Conservation (phyloP, 2,113 vertebrate species). For the Fulmarus glacialis region DNA sequence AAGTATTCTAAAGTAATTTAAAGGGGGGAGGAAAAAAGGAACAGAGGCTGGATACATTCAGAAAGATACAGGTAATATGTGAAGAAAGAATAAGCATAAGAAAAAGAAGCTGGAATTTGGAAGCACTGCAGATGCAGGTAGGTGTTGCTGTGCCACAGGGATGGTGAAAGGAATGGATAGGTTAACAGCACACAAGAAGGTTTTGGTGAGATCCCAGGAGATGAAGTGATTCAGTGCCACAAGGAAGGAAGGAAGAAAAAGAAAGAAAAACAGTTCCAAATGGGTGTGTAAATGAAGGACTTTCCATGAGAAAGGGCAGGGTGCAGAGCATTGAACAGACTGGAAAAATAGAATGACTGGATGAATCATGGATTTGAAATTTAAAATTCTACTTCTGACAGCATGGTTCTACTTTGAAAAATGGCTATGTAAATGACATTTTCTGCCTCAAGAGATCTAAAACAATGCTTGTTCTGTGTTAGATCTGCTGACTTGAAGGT, state of each 20-base stretch:
- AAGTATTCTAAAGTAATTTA: neutral
- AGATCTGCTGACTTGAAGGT: neutral
- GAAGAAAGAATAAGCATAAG: neutral
- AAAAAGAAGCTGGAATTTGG: neutral
- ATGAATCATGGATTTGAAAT: slow-evolving; percentile 5
- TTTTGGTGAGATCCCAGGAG: neutral
- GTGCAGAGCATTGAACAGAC: neutral
- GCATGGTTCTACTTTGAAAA: neutral
- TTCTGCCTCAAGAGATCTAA: neutral
- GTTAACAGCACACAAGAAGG: neutral
- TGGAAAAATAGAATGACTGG: neutral
- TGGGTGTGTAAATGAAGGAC: neutral
- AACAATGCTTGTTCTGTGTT: neutral
- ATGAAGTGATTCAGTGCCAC: neutral
- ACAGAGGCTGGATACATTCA: neutral
- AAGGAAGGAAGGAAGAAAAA: neutral
- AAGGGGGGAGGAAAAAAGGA: neutral
- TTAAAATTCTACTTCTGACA: neutral
- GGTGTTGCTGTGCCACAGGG: neutral
- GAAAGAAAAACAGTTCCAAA: neutral
- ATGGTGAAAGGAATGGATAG: neutral
- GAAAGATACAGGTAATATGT: neutral
- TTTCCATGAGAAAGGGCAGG: neutral
- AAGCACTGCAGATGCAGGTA: neutral
- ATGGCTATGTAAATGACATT: neutral